A percentile compares a stretch with the other conserved stretches of the same genome.
phyloP scores from a whole-genome alignment of 2,113 vertebrate genomes.

The Engraulis encrasicolus region DNA sequence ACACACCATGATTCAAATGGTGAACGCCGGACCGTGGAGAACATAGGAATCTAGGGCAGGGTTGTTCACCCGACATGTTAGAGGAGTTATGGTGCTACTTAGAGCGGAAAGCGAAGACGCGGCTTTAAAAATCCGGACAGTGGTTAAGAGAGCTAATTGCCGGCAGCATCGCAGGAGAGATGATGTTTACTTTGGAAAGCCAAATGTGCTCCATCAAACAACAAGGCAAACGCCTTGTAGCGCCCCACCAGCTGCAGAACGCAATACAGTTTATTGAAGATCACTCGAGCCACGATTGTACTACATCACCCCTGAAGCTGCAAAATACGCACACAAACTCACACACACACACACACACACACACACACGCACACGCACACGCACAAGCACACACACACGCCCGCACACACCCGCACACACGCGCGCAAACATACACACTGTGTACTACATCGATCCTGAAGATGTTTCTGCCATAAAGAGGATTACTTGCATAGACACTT shows the following conservation, averaged over 20 bases:
- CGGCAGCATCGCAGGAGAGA: neutral
- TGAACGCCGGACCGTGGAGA: neutral
- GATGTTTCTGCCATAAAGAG: no score
- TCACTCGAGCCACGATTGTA: neutral
- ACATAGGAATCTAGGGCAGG: slow-evolving; percentile 8
- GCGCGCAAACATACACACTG: no score
- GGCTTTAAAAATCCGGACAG: neutral
- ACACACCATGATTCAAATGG: neutral
- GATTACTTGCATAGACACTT: no score
- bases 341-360: no score
- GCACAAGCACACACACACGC: no score
- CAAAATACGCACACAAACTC: no score
- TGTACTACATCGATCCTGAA: no score
- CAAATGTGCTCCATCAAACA: slow-evolving; percentile 12
- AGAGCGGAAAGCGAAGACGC: neutral
- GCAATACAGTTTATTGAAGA: neutral
- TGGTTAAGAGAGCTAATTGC: neutral
- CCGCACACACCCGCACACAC: no score
- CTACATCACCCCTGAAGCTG: no score
- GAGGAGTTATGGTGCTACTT: neutral
- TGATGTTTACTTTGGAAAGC: neutral
- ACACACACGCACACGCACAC: no score
- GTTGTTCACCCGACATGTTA: neutral
- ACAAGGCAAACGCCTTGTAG: neutral
- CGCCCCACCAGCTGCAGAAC: no score